Evolutionary conservation across 2,888 invertebrate species (phyloP).

Genomic region (Watsonalla binaria): DNA sequence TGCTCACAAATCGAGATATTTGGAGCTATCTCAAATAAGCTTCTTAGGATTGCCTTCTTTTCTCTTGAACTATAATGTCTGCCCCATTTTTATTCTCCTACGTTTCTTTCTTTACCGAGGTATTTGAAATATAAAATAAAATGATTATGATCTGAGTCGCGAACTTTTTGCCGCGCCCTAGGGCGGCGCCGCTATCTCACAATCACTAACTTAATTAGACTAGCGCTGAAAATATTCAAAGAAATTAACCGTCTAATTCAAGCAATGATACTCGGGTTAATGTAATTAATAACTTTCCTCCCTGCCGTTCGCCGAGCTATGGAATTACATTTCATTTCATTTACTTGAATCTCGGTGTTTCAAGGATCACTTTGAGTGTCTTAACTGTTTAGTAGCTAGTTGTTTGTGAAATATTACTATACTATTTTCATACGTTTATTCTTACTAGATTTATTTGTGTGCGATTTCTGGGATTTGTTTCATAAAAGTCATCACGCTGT

Average conservation of each 20-base stretch:
- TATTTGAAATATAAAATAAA: slow-evolving; percentile 50
- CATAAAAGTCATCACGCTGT: too few species aligned
- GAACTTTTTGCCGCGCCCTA: slow-evolving; percentile 35
- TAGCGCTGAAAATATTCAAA: slow-evolving; percentile 55
- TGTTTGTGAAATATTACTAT: too few species aligned
- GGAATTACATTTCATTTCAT: slow-evolving; percentile 4
- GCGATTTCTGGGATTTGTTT: too few species aligned
- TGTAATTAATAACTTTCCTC: slow-evolving; percentile 37
- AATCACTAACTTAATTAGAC: slow-evolving; percentile 63
- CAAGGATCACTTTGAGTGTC: neutral
- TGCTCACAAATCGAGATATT: too few species aligned
- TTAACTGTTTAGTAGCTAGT: neutral
- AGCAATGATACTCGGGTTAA: slow-evolving; percentile 44
- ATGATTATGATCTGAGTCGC: slow-evolving; percentile 51
- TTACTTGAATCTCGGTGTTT: slow-evolving; percentile 1
- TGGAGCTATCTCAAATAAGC: too few species aligned
- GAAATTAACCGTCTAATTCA: slow-evolving; percentile 59
- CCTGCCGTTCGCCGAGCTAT: slow-evolving; percentile 8
- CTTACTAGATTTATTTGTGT: too few species aligned
- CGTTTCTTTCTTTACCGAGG: slow-evolving; percentile 13
- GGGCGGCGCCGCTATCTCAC: slow-evolving; percentile 30
- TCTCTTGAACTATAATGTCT: too few species aligned
- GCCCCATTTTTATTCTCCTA: neutral
- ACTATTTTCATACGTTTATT: too few species aligned
- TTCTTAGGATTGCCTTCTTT: too few species aligned